Percentiles rank a stretch among this genome's conserved stretches.
Conservation (phyloP, 2,113 vertebrate species). For the Hippotragus niger region DNA sequence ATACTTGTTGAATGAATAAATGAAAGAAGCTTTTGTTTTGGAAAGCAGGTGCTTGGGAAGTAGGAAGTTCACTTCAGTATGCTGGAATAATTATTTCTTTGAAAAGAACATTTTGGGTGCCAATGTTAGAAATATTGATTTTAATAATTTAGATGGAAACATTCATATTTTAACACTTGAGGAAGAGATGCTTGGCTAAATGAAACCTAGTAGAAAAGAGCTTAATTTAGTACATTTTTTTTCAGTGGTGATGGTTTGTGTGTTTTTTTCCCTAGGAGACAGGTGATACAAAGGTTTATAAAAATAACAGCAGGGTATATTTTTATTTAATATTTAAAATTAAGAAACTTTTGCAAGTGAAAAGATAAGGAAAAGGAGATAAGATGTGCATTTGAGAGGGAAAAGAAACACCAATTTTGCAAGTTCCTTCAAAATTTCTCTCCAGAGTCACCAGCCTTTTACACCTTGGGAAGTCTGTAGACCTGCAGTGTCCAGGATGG, state of each 20-base stretch:
- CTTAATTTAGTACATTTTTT: not conserved
- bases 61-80: not conserved
- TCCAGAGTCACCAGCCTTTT: not conserved
- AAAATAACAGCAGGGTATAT: not conserved
- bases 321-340: not conserved
- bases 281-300: not conserved
- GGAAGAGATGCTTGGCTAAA: not conserved
- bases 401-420: not conserved
- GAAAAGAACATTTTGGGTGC: not conserved
- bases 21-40: not conserved
- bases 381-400: not conserved
- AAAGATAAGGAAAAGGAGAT: not conserved
- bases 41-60: not conserved
- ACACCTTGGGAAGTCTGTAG: not conserved
- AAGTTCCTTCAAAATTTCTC: not conserved
- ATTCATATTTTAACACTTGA: not conserved
- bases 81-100: not conserved
- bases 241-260: not conserved
- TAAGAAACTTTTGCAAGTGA: not conserved
- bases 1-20: not conserved
- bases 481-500: rapidly evolving
- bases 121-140: not conserved
- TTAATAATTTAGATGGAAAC: not conserved
- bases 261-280: not conserved
- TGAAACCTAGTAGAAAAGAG: not conserved